Evolutionary conservation across 2,888 invertebrate species (phyloP), one percentile per base, ranked within the genome.

Genomic region (Eupelmus urozonus): DNA sequence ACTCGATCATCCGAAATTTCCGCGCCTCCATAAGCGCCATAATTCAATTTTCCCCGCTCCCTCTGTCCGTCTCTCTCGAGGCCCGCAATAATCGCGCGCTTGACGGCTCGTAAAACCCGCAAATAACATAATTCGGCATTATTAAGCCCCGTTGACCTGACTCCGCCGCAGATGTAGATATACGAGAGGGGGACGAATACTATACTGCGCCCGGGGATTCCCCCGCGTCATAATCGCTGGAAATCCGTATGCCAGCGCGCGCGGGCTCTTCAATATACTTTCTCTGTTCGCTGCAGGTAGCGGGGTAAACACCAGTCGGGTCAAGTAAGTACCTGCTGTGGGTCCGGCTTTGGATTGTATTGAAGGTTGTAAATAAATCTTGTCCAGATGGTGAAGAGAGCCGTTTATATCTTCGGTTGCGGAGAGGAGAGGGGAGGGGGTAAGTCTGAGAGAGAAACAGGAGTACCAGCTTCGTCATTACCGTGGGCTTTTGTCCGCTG

Each of bases 251-350:
- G 9, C 29, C 66, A 66, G 51, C 18, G 59, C 27, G 45, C 29
- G 62, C 40, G n/a, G 65, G 62, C 60, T 69, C 16, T 2, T 2
- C 80, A 82, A 81, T 81, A 82, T 82, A n/a, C n/a, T 80, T 70
- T 76, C 65, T 29, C n/a, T n/a, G n/a, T n/a, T n/a, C n/a, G n/a
- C 18, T n/a, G 55, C 75, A 69, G 76, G 78, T 80, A 80, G 76
- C 53, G 60, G 66, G 49, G 63, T 67, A 71, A 79, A 81, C 81
- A 81, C 69, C 67, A 67, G 55, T 67, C 67, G 53, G n/a, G n/a
- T n/a, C n/a, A n/a, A 55, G 76, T 78, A 82, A 84, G 84, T 85
- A 85, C 85, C 85, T 85, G 84, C 81, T 81, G 82, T 25, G 3
- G 25, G 27, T 7, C 5, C 34, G 29, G 29, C 53, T 20, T 23